Conservation (phyloP, 2,797 vertebrate species). For the Chlorospingus flavigularis region DNA sequence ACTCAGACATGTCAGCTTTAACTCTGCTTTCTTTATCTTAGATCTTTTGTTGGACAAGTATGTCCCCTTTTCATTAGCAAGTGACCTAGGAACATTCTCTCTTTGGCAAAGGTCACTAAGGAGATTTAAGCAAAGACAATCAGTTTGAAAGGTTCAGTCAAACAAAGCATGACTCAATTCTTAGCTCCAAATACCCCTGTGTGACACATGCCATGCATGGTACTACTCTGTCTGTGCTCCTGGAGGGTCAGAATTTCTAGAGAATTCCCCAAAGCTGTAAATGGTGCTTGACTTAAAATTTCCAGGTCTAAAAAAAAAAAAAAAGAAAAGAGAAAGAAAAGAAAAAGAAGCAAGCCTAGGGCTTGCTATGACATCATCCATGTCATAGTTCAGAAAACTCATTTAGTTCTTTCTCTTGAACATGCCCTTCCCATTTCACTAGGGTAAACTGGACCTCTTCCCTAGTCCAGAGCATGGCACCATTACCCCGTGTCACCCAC, state of each 20-base stretch:
- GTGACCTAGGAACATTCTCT: slow-evolving; percentile 25
- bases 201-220: not conserved
- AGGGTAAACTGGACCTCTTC: not conserved
- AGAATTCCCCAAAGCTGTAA: not conserved
- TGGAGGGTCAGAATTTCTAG: not conserved
- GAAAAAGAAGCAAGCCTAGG: not conserved
- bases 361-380: no score
- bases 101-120: slow-evolving; percentile 30
- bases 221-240: not conserved
- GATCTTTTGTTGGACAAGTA: slow-evolving; percentile 8
- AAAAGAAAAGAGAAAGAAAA: fast-evolving
- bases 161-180: slow-evolving; percentile 17
- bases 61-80: slow-evolving; percentile 18
- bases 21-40: not conserved
- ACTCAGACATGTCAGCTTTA: not conserved
- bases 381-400: not conserved
- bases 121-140: slow-evolving; percentile 23
- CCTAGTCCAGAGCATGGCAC: not conserved
- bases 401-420: not conserved
- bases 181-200: not conserved
- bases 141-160: slow-evolving; percentile 1
- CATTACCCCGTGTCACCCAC: not conserved
- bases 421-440: not conserved
- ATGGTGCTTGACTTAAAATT: not conserved
- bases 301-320: not conserved